Base-by-base conservation (phyloP, 2,113 vertebrate genomes). In the Blennius ocellaris region DNA sequence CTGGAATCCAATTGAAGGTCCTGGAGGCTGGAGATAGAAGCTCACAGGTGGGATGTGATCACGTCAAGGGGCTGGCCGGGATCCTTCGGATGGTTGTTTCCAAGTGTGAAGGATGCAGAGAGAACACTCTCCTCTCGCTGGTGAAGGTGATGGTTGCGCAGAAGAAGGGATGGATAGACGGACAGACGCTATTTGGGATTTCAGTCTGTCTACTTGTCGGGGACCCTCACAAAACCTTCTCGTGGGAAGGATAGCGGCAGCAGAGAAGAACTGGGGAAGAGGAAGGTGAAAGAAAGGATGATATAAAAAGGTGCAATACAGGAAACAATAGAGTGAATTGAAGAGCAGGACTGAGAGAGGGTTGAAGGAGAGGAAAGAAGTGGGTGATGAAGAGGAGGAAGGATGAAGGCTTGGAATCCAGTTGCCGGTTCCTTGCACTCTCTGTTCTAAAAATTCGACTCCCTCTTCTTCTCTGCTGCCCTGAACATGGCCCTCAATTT, bases 1-100 rank as follows among this genome's bases (percentile, higher is more conserved):
- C 95, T 97, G 95, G 95, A 97, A 95, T 97, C 96, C 91, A 80
- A 78, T 12, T 76, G 77, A 85, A 91, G 85, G 79, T 90, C 73
- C 84, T 83, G 74, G 71, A 83, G 78, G 86, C 82, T 90, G 83
- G 86, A 81, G 87, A 76, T 74, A 69, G 75, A 84, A 74, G 81
- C 88, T 85, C 54, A 57, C 79, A 84, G 83, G 78, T 76, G 73
- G 59, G 76, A 37, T 45, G 54, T 14, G 47, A 71, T 83, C 76
- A 76, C 83, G 74, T 68, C 30, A 11, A 83, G 58, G 67, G 78
- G 63, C 59, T 82, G 64, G 82, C 64, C 76, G 70, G 86, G 78
- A 82, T 84, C 84, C 79, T 81, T 87, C 55, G 47, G 54, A 61
- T 37, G 70, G 47, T 57, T 66, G 75, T 40, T 77, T 84, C 72